Evolutionary conservation across 1,140 invertebrate genomes (phyloP).

Genomic region (Brachionus rotundiformis): DNA sequence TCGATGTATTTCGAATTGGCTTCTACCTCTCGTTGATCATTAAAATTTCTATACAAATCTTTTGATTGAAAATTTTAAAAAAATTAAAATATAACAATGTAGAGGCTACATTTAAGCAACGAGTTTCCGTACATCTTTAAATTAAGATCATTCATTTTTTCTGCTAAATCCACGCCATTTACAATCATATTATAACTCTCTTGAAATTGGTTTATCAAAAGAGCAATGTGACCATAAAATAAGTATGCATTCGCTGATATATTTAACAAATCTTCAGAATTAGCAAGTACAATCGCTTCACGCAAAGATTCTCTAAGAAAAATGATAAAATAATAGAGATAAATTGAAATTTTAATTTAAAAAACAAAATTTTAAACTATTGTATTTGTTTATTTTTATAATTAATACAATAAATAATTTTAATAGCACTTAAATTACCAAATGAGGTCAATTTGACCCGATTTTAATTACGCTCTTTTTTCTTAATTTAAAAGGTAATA

Average conservation of each 20-base stretch:
- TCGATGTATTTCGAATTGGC: not conserved
- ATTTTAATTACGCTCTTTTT: too few species aligned
- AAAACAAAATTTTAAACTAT: not conserved
- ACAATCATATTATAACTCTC: constrained; percentile 20
- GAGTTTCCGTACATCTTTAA: constrained; percentile 38
- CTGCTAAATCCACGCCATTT: constrained; percentile 28
- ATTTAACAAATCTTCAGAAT: constrained; percentile 35
- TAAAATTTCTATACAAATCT: constrained; percentile 30
- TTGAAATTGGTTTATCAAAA: constrained; percentile 34
- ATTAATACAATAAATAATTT: too few species aligned
- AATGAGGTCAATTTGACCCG: too few species aligned
- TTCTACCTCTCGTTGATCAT: constrained; percentile 11
- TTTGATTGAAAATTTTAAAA: not conserved
- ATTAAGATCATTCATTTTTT: constrained; percentile 34
- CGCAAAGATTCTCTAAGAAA: constrained; percentile 22
- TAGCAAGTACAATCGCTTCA: constrained; percentile 41
- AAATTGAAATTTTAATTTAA: not conserved
- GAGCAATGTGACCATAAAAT: constrained; percentile 22
- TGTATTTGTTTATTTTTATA: too few species aligned
- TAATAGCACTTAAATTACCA: too few species aligned
- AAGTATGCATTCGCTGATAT: constrained; percentile 19
- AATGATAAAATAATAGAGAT: too few species aligned
- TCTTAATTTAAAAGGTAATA: too few species aligned
- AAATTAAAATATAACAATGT: not conserved
- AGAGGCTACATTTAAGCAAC: not conserved